Evolutionary conservation across 2,113 vertebrate genomes (phyloP).

Genomic region (Fulmarus glacialis): DNA sequence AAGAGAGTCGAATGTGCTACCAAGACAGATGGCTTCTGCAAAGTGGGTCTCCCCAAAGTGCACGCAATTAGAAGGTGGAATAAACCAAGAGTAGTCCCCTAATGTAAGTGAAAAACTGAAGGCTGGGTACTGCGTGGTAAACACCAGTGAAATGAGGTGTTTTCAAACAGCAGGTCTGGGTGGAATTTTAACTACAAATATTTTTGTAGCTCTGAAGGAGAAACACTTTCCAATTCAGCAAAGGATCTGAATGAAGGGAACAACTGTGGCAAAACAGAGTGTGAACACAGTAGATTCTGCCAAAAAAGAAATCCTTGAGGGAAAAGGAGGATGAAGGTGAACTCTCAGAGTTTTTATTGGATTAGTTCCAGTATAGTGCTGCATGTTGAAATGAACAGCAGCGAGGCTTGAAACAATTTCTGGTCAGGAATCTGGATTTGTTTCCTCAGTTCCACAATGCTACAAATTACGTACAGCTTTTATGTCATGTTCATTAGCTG

Average conservation of each 20-base stretch:
- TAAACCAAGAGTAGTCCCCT: background rate
- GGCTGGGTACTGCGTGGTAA: background rate
- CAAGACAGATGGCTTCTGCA: background rate
- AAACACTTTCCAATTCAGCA: conserved; percentile 1
- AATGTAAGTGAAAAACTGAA: background rate
- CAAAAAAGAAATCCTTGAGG: conserved; percentile 52
- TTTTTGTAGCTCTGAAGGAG: conserved; percentile 1
- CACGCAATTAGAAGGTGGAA: background rate
- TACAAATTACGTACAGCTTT: background rate
- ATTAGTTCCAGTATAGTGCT: conserved; percentile 57
- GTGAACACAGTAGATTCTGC: conserved; percentile 22
- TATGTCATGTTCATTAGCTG: background rate
- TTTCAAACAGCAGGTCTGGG: background rate
- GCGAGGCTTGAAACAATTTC: conserved; percentile 2
- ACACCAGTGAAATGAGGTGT: background rate
- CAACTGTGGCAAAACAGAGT: conserved; percentile 38
- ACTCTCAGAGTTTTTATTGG: conserved; percentile 54
- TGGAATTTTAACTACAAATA: conserved; percentile 22
- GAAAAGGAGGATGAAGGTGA: conserved; percentile 62
- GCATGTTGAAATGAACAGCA: conserved; percentile 34
- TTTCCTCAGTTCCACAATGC: background rate
- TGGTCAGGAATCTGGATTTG: conserved; percentile 1
- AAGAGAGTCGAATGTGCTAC: background rate
- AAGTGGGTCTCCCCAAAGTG: background rate
- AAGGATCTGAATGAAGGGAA: background rate